Evolutionary conservation across 2,113 vertebrate genomes (phyloP).

Genomic region (Mohoua ochrocephala): DNA sequence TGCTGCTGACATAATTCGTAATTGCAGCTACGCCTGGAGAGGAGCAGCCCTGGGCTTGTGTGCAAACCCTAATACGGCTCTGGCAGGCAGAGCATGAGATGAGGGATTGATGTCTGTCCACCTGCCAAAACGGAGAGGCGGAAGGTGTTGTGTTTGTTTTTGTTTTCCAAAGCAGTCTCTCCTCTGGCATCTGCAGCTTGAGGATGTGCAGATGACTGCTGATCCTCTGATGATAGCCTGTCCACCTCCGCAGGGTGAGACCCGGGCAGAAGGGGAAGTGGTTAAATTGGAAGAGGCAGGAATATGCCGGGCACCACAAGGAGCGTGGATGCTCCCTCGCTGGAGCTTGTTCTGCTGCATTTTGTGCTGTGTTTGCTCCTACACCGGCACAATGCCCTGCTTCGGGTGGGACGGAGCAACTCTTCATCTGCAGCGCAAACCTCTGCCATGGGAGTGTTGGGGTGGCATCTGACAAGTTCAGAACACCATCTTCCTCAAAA

Average conservation of each 20-base stretch:
- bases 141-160: background rate
- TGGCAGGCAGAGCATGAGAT: background rate
- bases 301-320: background rate
- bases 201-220: background rate
- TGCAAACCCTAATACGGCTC: background rate
- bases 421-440: background rate
- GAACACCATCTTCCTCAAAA: background rate
- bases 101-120: background rate
- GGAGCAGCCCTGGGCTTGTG: background rate
- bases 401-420: background rate
- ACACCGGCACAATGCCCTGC: accelerated
- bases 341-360: background rate
- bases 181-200: background rate
- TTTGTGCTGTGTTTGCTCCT: accelerated
- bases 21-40: background rate
- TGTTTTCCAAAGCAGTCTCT: background rate
- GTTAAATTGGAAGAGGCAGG: background rate
- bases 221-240: background rate
- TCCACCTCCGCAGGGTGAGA: background rate
- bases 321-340: background rate
- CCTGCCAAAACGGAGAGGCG: background rate
- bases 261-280: background rate
- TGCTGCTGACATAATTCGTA: background rate
- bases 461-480: background rate
- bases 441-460: background rate